Conservation (phyloP, 1,140 invertebrate genomes). For the Pygmarrhopalites habei region DNA sequence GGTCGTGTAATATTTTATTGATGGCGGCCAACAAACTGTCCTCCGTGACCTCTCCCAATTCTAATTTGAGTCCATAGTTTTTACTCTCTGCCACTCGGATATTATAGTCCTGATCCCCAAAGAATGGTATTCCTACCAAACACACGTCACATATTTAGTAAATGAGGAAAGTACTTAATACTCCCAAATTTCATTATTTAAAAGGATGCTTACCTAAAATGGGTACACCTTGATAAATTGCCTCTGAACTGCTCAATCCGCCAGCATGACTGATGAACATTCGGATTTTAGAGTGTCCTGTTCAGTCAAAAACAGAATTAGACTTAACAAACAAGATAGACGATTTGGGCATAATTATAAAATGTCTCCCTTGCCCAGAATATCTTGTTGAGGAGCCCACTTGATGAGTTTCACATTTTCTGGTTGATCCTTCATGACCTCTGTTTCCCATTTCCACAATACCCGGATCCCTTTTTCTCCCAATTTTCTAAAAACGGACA, state of each 20-base stretch:
- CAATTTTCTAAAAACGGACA: conserved; percentile 33
- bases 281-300: conserved; percentile 37
- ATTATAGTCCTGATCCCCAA: neutral
- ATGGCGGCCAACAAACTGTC: neutral
- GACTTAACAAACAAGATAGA: no score
- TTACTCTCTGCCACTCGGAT: neutral
- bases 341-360: no score
- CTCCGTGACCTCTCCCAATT: neutral
- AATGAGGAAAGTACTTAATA: no score
- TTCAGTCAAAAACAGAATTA: no score
- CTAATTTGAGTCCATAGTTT: neutral
- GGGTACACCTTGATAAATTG: neutral
- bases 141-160: no score
- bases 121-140: conserved; percentile 40
- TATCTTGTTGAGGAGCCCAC: no score
- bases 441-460: conserved; percentile 49
- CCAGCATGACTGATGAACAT: neutral
- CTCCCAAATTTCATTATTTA: no score
- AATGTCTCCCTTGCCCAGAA: no score
- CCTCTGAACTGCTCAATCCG: neutral
- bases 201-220: no score
- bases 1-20: neutral
- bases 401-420: conserved; percentile 39
- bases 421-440: conserved; percentile 33
- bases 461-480: conserved; percentile 43